Evolutionary conservation across 2,113 vertebrate genomes (phyloP), one percentile per base, ranked within the genome.

Genomic region (Nothobranchius furzeri): DNA sequence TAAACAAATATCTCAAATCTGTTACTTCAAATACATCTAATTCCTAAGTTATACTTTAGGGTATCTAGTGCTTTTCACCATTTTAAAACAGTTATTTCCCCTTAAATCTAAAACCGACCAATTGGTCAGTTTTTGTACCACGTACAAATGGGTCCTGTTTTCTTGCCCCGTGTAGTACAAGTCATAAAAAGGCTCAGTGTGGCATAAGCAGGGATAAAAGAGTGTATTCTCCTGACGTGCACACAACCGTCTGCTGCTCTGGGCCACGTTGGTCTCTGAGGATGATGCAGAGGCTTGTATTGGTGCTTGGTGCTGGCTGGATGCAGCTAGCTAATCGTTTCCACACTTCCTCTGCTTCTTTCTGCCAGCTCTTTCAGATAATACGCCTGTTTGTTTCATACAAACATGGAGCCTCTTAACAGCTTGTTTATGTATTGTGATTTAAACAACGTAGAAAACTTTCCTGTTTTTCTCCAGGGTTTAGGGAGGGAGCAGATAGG

Each of bases 221-320:
- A 72, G 67, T 57, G 68, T 82, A 78, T 87, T 90, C 77, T 84
- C 67, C 60, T 81, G 40, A 62, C 53, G 75, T 60, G 57, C n/a
- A 9, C 36, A 59, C 51, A 70, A 61, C 76, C 55, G 67, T 62
- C 54, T 50, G 49, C 17, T 24, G 25, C 66, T 75, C 9, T 24
- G 52, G 56, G 63, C 46, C 24, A n/a, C 48, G 24, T 45, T 56
- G 60, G 13, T 40, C 37, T 40, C 37, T 40, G 37, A 54, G 68
- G 59, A 17, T 6, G 73, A 52, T 53, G 52, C 42, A 25, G 59
- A 56, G 37, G 49, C 75, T 77, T 75, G 70, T 73, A 20, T 61
- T 57, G 76, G 79, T 83, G 85, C 85, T 56, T 52, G 65, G 80
- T 80, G 76, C 77, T 79, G 75, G 56, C 64, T 73, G 78, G 64